Evolutionary conservation across 1,140 invertebrate species (phyloP), one percentile per base, ranked within the genome.

Genomic region (Drosophila nasuta): DNA sequence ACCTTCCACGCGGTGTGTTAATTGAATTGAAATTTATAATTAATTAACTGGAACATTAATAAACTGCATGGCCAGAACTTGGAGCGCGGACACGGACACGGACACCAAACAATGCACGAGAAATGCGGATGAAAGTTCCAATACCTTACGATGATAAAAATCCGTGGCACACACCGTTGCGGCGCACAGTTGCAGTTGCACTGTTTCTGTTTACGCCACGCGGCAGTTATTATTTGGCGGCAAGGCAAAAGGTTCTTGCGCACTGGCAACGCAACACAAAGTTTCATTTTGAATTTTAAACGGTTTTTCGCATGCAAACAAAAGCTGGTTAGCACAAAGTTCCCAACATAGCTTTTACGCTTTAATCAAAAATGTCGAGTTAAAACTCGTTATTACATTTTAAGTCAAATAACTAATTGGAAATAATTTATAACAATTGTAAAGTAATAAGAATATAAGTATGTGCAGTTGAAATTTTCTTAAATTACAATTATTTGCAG

Each of bases 151-250:
- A 8, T 10, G 35, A 28, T 1, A 17, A 33, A 48, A 35, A 46
- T 56, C 59, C 56, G 60, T 20, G 10, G 48, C 54, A 56, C 67
- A 74, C 48, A 64, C 63, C 64, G 60, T 48, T 41, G 64, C 49
- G 80, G 52, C 52, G 63, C 54, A 75, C 77, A 77, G 77, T 88
- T 87, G 83, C 83, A 87, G 73, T 88, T 87, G 83, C 83, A 87
- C 83, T 87, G 75, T 79, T 66, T 67, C 71, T 78, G 70, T 81
- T 81, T 82, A 78, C 51, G 68, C 73, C 77, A 67, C 48, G 59
- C 63, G 62, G 46, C 51, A 28, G 13, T 70, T 74, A 57, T 66
- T 56, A 79, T 73, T 86, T 86, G 75, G 82, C 82, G 82, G 78
- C 75, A 86, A 86, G 70, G 43, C n/a, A 54, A 66, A 72, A 15